Conservation (phyloP, 2,113 vertebrate species). For the Tautogolabrus adspersus region DNA sequence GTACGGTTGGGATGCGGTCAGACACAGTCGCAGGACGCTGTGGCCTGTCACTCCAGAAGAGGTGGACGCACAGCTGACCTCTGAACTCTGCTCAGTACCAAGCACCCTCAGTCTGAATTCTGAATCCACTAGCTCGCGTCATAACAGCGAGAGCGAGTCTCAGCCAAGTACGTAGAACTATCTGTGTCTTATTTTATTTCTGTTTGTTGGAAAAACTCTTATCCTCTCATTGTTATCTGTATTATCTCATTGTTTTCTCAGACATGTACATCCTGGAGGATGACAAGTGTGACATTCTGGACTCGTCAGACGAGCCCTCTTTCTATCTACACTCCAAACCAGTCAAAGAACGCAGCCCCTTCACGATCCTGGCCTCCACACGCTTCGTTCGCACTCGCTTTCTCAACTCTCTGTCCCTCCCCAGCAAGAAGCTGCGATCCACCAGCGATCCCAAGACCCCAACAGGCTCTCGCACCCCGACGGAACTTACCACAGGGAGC, state of each 20-base stretch:
- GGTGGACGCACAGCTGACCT: constrained; percentile 84
- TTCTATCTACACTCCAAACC: constrained; percentile 90
- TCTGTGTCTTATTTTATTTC: neutral
- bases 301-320: constrained; percentile 90
- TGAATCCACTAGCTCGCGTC: constrained; percentile 95
- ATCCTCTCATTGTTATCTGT: neutral
- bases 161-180: constrained; percentile 89
- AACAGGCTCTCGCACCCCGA: constrained; percentile 79
- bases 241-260: constrained; percentile 61
- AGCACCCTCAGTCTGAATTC: constrained; percentile 91
- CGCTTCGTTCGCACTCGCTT: constrained; percentile 94
- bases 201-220: neutral
- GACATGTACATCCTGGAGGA: constrained; percentile 98
- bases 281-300: constrained; percentile 90
- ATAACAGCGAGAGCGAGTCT: constrained; percentile 98
- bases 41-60: constrained; percentile 98
- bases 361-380: constrained; percentile 93
- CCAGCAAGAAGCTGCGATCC: constrained; percentile 96
- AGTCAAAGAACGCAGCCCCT: constrained; percentile 93
- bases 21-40: constrained; percentile 93
- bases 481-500: constrained; percentile 86
- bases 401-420: constrained; percentile 93
- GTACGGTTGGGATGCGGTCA: constrained; percentile 94
- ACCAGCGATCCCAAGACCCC: constrained; percentile 92
- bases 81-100: constrained; percentile 83